Evolutionary conservation across 2,888 invertebrate species (phyloP).

Genomic region (Drosophila niveifrons): DNA sequence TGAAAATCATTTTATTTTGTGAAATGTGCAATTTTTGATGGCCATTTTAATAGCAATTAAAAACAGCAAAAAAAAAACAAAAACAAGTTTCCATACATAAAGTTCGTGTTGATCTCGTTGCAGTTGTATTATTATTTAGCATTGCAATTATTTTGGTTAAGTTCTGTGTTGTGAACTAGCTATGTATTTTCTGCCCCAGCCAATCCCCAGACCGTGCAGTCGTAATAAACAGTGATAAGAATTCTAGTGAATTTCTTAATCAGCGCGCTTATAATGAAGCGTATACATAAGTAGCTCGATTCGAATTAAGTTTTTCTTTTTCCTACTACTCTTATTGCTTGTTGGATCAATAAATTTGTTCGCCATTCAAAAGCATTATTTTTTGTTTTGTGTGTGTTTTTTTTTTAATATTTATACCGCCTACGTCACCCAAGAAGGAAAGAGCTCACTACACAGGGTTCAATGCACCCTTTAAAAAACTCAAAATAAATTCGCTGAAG

Average conservation of each 20-base stretch:
- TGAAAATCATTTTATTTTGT: slow-evolving; percentile 17
- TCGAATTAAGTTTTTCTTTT: neutral
- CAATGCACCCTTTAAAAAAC: slow-evolving; percentile 46
- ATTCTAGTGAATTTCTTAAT: slow-evolving; percentile 9
- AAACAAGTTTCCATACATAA: slow-evolving; percentile 20
- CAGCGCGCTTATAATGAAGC: slow-evolving; percentile 6
- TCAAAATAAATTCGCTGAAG: slow-evolving; percentile 21
- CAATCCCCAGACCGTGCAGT: too few species aligned
- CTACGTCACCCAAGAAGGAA: slow-evolving; percentile 11
- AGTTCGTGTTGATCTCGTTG: slow-evolving; percentile 8
- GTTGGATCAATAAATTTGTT: slow-evolving; percentile 54
- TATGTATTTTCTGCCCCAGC: too few species aligned
- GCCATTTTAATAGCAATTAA: slow-evolving; percentile 19
- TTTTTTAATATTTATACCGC: slow-evolving; percentile 40
- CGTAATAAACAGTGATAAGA: slow-evolving; percentile 17
- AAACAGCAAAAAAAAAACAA: slow-evolving; percentile 8
- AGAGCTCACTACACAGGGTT: slow-evolving; percentile 41
- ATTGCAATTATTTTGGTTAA: slow-evolving; percentile 8
- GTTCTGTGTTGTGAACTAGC: neutral
- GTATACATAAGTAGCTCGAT: neutral
- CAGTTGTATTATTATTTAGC: slow-evolving; percentile 14
- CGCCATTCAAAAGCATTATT: slow-evolving; percentile 31
- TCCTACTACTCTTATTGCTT: slow-evolving; percentile 13
- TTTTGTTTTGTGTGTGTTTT: slow-evolving; percentile 25
- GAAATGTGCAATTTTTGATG: slow-evolving; percentile 19